Evolutionary conservation across 2,888 invertebrate genomes (phyloP).

Genomic region (Petrolisthes manimaculis): DNA sequence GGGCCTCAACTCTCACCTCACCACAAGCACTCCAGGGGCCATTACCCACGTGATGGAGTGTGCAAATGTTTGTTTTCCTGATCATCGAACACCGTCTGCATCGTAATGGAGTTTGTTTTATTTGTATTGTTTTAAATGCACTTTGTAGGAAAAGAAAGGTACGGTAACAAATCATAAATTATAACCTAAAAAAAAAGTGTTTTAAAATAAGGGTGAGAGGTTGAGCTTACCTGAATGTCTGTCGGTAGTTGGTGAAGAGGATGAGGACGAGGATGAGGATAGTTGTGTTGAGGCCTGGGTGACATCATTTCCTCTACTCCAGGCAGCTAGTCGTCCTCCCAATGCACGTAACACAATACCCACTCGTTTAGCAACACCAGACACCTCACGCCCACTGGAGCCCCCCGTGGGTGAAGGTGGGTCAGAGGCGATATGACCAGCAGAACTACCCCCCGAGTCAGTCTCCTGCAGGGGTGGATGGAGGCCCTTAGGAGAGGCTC

Average conservation of each 20-base stretch:
- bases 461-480: slow-evolving; percentile 30
- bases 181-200: no score
- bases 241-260: slow-evolving; percentile 38
- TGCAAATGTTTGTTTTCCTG: no score
- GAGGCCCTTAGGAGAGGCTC: slow-evolving; percentile 9
- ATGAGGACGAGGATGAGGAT: slow-evolving; percentile 50
- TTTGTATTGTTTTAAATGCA: no score
- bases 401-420: slow-evolving; percentile 41
- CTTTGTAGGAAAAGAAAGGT: no score
- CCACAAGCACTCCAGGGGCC: no score
- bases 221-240: slow-evolving; percentile 52
- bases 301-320: slow-evolving; percentile 41
- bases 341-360: slow-evolving; percentile 54
- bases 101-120: no score
- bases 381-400: slow-evolving; percentile 35
- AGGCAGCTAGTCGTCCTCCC: slow-evolving; percentile 55
- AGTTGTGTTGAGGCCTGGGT: slow-evolving; percentile 36
- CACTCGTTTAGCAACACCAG: slow-evolving; percentile 50
- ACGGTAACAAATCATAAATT: no score
- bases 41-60: no score
- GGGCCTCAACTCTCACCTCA: no score
- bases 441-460: slow-evolving; percentile 49
- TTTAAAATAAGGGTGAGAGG: neutral
- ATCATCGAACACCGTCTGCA: no score
- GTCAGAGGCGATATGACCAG: slow-evolving; percentile 35